phyloP scores from a whole-genome alignment of 2,113 vertebrate species.

The Tachysurus fulvidraco region DNA sequence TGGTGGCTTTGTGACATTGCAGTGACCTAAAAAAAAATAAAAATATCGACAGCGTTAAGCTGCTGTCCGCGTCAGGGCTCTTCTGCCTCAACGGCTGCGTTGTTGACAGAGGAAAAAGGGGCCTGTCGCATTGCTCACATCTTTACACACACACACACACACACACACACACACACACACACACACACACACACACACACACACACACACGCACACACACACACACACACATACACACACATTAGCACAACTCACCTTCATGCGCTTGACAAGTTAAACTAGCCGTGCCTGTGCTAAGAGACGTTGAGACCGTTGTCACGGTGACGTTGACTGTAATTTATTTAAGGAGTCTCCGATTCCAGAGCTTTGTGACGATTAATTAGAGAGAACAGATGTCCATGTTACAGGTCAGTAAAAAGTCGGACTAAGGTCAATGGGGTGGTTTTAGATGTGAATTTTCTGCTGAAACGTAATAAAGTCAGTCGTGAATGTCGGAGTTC shows the following conservation, averaged over 20 bases:
- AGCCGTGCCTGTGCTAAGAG: neutral
- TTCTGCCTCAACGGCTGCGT: slow-evolving; percentile 4
- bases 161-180: no score
- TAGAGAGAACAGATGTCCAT: neutral
- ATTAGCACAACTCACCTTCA: slow-evolving; percentile 28
- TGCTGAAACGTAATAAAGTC: neutral
- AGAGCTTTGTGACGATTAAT: neutral
- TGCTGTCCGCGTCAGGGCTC: slow-evolving; percentile 8
- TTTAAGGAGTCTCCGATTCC: neutral
- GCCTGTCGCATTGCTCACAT: neutral
- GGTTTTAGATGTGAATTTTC: neutral
- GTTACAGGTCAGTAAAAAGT: neutral
- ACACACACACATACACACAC: no score
- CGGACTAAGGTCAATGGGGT: neutral
- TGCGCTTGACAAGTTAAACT: neutral
- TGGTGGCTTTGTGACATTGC: slow-evolving; percentile 60
- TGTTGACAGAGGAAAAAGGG: neutral
- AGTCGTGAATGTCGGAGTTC: neutral
- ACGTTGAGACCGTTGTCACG: neutral
- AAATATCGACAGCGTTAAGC: slow-evolving; percentile 61
- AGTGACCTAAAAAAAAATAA: slow-evolving; percentile 58
- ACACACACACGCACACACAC: neutral
- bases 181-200: neutral
- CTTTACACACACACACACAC: neutral
- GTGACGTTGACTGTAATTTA: neutral